Conservation (phyloP, 2,888 invertebrate species). For the Scrobipalpa atriplicella region DNA sequence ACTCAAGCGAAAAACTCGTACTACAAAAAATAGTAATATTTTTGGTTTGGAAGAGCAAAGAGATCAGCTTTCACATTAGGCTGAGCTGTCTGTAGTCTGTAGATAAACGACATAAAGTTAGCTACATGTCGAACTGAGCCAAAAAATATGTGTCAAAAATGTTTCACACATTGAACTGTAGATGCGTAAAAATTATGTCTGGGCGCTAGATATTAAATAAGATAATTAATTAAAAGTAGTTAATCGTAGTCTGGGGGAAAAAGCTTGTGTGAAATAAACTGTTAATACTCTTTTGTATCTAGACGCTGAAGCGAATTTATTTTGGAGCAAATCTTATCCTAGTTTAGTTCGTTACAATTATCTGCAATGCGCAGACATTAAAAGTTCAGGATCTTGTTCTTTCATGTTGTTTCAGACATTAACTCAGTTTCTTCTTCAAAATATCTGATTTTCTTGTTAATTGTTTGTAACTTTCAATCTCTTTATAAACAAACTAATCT, state of each 20-base stretch:
- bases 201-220: too few relatives aligned
- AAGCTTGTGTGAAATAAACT: too few relatives aligned
- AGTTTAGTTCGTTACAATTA: background rate
- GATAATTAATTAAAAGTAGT: too few relatives aligned
- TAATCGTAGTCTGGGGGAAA: too few relatives aligned
- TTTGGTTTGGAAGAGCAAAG: background rate
- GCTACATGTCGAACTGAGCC: too few relatives aligned
- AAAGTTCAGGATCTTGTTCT: constrained; percentile 5
- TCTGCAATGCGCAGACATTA: constrained; percentile 2
- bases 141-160: too few relatives aligned
- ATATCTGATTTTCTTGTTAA: background rate
- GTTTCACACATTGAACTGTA: too few relatives aligned
- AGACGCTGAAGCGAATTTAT: background rate
- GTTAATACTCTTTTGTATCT: too few relatives aligned
- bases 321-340: background rate
- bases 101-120: background rate
- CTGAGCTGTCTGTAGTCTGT: constrained; percentile 1
- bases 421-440: background rate
- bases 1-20: too few relatives aligned
- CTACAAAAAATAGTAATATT: constrained; percentile 4
- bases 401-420: background rate
- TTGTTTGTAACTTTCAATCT: background rate
- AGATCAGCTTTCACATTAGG: constrained; percentile 20
- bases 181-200: too few relatives aligned
- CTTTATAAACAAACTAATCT: background rate